Evolutionary conservation across 35 echinoderm and acorn worm species (phyloP).

Genomic region (Stichopus chloronotus): DNA sequence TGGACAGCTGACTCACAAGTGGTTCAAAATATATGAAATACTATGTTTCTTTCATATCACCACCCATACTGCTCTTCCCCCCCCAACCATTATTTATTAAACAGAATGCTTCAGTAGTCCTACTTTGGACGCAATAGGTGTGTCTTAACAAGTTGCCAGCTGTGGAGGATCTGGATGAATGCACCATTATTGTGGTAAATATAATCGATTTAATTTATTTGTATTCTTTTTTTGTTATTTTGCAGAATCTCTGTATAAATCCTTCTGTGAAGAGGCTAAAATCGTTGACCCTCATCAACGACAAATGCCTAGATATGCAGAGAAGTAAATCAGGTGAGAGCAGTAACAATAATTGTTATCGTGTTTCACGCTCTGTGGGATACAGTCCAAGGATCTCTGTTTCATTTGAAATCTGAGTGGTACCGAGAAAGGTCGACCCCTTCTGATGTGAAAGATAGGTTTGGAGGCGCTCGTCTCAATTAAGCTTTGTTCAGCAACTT

Average conservation of each 20-base stretch:
- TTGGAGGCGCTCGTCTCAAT: background rate
- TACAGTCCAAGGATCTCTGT: background rate
- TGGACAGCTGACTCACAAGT: too few species aligned
- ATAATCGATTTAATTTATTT: background rate
- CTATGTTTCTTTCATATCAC: too few species aligned
- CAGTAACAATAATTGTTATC: background rate
- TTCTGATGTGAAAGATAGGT: background rate
- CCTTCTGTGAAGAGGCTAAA: constrained; percentile 87
- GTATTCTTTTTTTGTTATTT: background rate
- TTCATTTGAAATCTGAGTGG: background rate
- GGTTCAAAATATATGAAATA: too few species aligned
- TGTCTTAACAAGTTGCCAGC: background rate
- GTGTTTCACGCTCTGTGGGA: background rate
- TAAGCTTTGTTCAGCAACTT: too few species aligned
- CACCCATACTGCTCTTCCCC: too few species aligned
- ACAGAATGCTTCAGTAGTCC: background rate
- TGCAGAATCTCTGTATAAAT: constrained; percentile 95
- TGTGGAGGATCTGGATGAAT: background rate
- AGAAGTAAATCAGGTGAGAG: constrained; percentile 88
- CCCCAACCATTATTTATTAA: background rate
- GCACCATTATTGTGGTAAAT: background rate
- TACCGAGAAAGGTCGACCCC: background rate
- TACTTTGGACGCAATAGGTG: background rate
- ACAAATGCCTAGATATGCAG: constrained; percentile 95
- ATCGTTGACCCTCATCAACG: constrained; percentile 90